phyloP scores from a whole-genome alignment of 2,113 vertebrate species.

The Muntiacus reevesi region DNA sequence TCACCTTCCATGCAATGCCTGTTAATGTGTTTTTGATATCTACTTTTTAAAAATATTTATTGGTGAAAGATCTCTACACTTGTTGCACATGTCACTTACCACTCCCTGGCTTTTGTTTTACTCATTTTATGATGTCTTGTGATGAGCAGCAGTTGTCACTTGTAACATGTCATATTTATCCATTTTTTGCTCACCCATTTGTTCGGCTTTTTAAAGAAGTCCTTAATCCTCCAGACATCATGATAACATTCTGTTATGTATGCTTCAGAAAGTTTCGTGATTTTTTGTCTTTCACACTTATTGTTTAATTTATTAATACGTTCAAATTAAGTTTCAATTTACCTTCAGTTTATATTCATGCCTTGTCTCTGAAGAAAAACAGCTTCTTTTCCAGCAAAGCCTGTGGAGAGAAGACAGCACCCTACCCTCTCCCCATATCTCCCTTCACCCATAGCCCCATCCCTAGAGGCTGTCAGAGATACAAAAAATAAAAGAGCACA shows the following conservation, averaged over 20 bases:
- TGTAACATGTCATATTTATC: background rate
- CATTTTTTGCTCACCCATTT: background rate
- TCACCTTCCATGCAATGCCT: background rate
- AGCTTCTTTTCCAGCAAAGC: too few species aligned
- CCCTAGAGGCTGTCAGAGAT: too few species aligned
- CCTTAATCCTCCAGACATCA: too few species aligned
- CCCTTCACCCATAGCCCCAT: too few species aligned
- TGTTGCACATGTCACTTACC: background rate
- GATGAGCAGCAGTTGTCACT: background rate
- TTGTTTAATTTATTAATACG: background rate
- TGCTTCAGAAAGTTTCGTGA: too few species aligned
- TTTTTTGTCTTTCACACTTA: background rate
- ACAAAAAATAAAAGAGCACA: too few species aligned
- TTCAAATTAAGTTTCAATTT: background rate
- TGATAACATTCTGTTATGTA: too few species aligned
- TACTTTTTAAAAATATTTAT: background rate
- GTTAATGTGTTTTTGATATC: background rate
- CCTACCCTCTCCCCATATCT: too few species aligned
- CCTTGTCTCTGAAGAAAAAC: too few species aligned
- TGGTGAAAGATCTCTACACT: background rate
- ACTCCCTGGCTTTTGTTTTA: background rate
- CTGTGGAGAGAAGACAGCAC: too few species aligned
- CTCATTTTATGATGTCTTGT: background rate
- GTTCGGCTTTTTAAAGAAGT: too few species aligned
- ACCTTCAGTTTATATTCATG: too few species aligned